Evolutionary conservation across 2,888 invertebrate genomes (phyloP).

Genomic region (Ennomos fuscantarius): DNA sequence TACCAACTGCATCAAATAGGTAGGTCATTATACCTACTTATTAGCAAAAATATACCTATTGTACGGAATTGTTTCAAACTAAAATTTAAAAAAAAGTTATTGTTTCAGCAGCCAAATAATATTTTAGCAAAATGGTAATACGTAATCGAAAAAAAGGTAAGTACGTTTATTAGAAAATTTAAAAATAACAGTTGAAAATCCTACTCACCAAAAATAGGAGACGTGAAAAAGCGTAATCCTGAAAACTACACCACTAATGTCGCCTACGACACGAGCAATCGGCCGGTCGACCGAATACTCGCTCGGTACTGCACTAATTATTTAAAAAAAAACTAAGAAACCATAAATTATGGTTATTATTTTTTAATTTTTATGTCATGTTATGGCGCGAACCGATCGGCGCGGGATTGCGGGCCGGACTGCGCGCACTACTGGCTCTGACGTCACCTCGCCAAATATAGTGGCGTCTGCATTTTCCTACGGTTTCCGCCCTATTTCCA

Average conservation of each 20-base stretch:
- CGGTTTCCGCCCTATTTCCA: slow-evolving; percentile 45
- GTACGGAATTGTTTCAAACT: no score
- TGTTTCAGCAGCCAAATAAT: no score
- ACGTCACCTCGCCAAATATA: slow-evolving; percentile 80
- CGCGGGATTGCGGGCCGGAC: slow-evolving; percentile 71
- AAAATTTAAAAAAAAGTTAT: no score
- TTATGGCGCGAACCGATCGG: slow-evolving; percentile 64
- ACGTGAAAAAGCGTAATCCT: slow-evolving; percentile 54
- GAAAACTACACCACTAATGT: slow-evolving; percentile 49
- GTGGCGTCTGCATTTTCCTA: slow-evolving; percentile 47
- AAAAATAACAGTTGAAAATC: slow-evolving; percentile 22
- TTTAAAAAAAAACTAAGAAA: slow-evolving; percentile 41
- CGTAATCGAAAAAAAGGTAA: no score
- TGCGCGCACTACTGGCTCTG: slow-evolving; percentile 65
- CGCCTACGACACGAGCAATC: slow-evolving; percentile 45
- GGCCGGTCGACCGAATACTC: slow-evolving; percentile 21
- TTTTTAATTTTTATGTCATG: slow-evolving; percentile 46
- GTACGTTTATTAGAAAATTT: background rate
- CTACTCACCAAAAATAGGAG: slow-evolving; percentile 56
- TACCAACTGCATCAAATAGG: no score
- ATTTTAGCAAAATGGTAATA: no score
- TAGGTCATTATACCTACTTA: no score
- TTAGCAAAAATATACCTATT: no score
- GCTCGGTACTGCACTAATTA: slow-evolving; percentile 51
- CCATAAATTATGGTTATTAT: slow-evolving; percentile 53